phyloP scores from a whole-genome alignment of 2,113 vertebrate genomes.

The Podarcis raffonei region DNA sequence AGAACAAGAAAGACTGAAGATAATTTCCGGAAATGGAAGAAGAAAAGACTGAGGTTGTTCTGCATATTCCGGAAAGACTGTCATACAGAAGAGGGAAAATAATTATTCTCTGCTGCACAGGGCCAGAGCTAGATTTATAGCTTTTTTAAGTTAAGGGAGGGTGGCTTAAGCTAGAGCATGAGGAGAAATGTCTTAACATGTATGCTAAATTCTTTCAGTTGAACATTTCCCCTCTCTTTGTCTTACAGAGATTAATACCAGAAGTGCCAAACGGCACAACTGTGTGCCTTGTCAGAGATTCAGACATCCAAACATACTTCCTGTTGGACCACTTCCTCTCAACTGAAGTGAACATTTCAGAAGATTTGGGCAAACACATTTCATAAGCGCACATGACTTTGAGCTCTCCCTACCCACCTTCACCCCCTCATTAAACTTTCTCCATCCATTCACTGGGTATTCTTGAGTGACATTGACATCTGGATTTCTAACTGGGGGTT shows the following conservation, averaged over 20 bases:
- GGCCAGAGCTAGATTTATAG: no score
- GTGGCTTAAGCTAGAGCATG: no score
- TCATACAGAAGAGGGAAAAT: no score
- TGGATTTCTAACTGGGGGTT: neutral
- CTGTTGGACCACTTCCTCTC: slow-evolving; percentile 54
- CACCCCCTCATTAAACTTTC: neutral
- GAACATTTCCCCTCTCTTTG: neutral
- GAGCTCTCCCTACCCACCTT: neutral
- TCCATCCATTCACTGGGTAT: neutral
- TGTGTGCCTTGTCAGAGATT: neutral
- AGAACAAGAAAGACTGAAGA: no score
- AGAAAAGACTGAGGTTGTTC: no score
- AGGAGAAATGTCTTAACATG: neutral
- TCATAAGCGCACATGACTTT: neutral
- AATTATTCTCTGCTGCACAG: no score
- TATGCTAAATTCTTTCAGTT: neutral
- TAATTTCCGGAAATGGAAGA: no score
- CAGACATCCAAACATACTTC: accelerated
- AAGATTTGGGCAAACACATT: neutral
- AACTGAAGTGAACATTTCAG: slow-evolving; percentile 40
- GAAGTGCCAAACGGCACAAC: accelerated
- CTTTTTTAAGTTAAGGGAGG: no score
- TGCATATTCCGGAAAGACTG: no score
- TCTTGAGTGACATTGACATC: neutral
- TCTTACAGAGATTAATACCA: neutral